Conservation (phyloP, 2,797 vertebrate species). For the Holocentrus rufus region DNA sequence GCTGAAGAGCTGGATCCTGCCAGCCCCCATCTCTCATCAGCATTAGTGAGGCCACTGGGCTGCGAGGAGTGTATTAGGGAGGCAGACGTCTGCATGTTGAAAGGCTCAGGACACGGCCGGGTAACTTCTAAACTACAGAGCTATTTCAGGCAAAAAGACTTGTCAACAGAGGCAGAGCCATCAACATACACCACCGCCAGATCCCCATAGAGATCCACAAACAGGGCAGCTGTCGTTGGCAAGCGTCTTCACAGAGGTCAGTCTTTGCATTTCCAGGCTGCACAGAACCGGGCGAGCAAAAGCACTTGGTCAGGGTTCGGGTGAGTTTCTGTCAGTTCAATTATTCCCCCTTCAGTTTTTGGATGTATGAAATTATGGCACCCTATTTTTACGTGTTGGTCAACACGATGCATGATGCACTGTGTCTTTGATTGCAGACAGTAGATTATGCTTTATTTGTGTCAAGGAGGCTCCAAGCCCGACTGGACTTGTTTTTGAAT, state of each 20-base stretch:
- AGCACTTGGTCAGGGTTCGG: constrained; percentile 8
- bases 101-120: constrained; percentile 37
- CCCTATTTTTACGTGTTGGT: background rate
- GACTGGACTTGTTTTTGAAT: constrained; percentile 10
- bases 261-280: constrained; percentile 22
- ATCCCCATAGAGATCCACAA: constrained; percentile 66
- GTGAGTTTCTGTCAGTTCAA: constrained; percentile 33
- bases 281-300: constrained; percentile 4
- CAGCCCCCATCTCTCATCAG: constrained; percentile 42
- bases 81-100: constrained; percentile 33
- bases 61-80: constrained; percentile 49
- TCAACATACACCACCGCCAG: constrained; percentile 56
- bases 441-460: background rate
- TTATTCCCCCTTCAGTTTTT: background rate
- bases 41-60: constrained; percentile 46
- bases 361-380: background rate
- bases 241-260: constrained; percentile 20
- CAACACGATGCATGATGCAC: background rate
- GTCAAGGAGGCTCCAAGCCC: constrained; percentile 6
- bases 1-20: constrained; percentile 55
- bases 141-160: constrained; percentile 70
- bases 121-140: constrained; percentile 57
- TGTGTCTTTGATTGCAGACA: background rate
- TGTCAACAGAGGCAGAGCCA: constrained; percentile 53
- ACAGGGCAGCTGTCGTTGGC: constrained; percentile 53